Percentiles rank a stretch among this genome's conserved stretches.
Conservation (phyloP, 2,797 vertebrate genomes). For the Nothura maculosa region DNA sequence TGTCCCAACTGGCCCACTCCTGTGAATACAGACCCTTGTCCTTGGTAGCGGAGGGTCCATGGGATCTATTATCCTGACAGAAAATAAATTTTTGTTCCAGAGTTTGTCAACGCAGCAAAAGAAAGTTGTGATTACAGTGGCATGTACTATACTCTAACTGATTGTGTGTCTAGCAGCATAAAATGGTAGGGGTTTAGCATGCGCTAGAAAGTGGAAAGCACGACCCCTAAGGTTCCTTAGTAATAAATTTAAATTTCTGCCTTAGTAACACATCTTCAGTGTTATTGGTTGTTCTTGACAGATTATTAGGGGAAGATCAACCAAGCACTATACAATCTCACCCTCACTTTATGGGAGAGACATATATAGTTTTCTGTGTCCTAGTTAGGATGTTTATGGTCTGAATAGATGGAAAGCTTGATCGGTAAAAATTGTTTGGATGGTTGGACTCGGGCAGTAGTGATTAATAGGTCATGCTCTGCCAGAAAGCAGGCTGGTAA, state of each 20-base stretch:
- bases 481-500: neutral
- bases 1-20: neutral
- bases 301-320: neutral
- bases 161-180: neutral
- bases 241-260: neutral
- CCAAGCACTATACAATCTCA: neutral
- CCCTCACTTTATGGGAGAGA: neutral
- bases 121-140: neutral
- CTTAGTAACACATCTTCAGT: neutral
- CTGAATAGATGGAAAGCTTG: neutral
- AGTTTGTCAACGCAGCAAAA: neutral
- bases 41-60: neutral
- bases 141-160: neutral
- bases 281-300: neutral
- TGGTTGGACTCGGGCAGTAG: neutral
- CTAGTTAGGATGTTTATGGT: neutral
- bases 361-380: neutral
- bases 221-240: neutral
- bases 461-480: neutral
- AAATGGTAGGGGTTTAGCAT: neutral
- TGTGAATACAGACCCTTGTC: neutral
- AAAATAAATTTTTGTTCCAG: neutral
- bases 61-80: accelerated
- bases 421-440: neutral
- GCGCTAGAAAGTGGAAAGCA: neutral